Base-by-base conservation (phyloP, 1,140 invertebrate genomes). In the Micrasema longulum region DNA sequence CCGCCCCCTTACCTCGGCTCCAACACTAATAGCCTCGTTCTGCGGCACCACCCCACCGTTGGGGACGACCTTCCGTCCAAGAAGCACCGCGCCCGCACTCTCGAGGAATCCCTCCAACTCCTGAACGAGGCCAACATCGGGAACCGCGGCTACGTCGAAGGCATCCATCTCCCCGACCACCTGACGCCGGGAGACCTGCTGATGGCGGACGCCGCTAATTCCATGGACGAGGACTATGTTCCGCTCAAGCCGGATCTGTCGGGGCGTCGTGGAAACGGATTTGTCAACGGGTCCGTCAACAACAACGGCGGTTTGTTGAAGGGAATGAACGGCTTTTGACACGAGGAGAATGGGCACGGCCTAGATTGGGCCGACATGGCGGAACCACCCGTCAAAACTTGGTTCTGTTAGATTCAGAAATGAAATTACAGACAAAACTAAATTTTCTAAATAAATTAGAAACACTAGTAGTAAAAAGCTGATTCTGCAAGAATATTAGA, bases 51-150 rank as follows among this genome's bases (percentile, higher is more conserved):
- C 18, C 65, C 63, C n/a, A 55, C 43, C 10, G 11, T 66, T 10
- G 77, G 81, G 23, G 78, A 78, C 43, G 79, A 78, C 5, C 78
- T 78, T 0, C 75, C 79, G 0, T 78, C 77, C 1, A 76, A 77
- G 62, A 74, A 78, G 2, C 78, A 78, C 65, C 81, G 80, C 0
- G 80, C 82, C 0, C 81, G 83, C 67, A 80, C 79, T 4, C 70
- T 85, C 7, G 83, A 85, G 75, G 83, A 85, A 74, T 84, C 83
- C 0, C 47, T 85, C 0, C 81, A 84, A 78, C 77, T 85, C 0
- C 63, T 85, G 14, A 85, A 85, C 75, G 83, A 85, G 55, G 84
- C 84, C 0, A 85, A 85, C 48, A 84, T 85, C 0, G 14, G 36
- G 3, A 63, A 73, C 36, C 45, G 70, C 11, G 20, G 41, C 18